Evolutionary conservation across 2,797 vertebrate species (phyloP), one percentile per base, ranked within the genome.

Genomic region (Gymnothorax reevesii): DNA sequence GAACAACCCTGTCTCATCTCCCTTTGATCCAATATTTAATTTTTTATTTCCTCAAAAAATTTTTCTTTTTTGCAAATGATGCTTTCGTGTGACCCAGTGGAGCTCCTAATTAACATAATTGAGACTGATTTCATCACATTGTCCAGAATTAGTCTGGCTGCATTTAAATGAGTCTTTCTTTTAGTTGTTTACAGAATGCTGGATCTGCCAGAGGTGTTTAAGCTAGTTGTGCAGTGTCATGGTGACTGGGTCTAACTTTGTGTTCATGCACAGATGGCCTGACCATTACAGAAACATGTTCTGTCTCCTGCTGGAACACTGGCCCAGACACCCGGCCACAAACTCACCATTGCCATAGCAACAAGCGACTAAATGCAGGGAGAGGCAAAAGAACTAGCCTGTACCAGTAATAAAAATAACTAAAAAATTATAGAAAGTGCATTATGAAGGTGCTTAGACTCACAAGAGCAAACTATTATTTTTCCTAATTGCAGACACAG

Each of bases 281-380:
- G 49, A n/a, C 52, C 62, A 54, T 27, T 7, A 57, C 25, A 52
- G 27, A 62, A 25, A 84, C 57, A 66, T 55, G 54, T 84, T 66
- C 22, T 9, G 84, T 25, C 27, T 85, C 84, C 55, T 57, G 55
- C 69, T 75, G 42, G 52, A 85, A 85, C 49, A 71, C 54, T 71
- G 52, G 49, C 62, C 73, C 52, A 57, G 84, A 27, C 64, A 85
- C 69, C 69, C 84, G 8, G 52, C 69, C 54, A 27, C 20, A 52
- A 69, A 57, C 1, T 55, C 55, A 33, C 84, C 5, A 55, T 85
- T 85, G 54, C 69, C 54, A 85, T 77, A 75, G 59, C 84, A 85
- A 85, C 84, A 57, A 77, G 42, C 22, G 52, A 33, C 27, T 20
- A 71, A 75, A 75, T 77, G 54, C 20, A 59, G 54, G n/a, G 12